These are phyloP conservation scores for Ciconia nigra DNA, from an alignment of 2,797 vertebrate genomes.

Conservation along the genomic window DNA sequence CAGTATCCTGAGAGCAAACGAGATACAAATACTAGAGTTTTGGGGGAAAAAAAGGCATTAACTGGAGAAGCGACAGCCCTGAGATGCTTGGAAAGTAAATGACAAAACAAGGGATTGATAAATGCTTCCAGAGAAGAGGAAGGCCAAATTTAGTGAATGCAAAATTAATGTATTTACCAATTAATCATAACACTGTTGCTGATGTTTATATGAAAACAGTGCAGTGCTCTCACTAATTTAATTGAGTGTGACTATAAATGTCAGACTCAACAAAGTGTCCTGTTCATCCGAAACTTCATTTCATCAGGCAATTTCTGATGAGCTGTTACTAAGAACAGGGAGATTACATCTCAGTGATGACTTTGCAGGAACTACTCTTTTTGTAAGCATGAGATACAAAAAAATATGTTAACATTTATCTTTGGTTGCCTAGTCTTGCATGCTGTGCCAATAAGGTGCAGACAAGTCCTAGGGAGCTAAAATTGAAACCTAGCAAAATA, in stretches of 20 bases:
- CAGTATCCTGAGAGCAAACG: background rate
- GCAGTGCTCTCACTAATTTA: background rate
- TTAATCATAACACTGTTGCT: background rate
- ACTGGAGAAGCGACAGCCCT: background rate
- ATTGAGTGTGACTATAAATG: background rate
- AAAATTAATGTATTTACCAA: background rate
- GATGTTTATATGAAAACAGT: background rate
- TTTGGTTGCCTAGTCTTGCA: background rate
- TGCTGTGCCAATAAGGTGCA: background rate
- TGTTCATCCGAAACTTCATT: background rate
- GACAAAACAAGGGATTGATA: background rate
- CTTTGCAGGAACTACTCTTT: background rate
- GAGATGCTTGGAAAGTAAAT: background rate
- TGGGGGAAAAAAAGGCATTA: accelerated
- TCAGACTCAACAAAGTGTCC: background rate
- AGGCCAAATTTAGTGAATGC: background rate
- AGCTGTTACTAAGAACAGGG: background rate
- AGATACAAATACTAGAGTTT: background rate
- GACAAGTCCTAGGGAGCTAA: background rate
- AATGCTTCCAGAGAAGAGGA: background rate
- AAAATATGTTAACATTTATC: background rate
- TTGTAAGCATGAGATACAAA: background rate
- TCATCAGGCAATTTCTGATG: background rate
- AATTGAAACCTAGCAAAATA: background rate
- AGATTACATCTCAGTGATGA: background rate